Conservation (phyloP, 2,113 vertebrate genomes). For the Aspidoscelis tigris region DNA sequence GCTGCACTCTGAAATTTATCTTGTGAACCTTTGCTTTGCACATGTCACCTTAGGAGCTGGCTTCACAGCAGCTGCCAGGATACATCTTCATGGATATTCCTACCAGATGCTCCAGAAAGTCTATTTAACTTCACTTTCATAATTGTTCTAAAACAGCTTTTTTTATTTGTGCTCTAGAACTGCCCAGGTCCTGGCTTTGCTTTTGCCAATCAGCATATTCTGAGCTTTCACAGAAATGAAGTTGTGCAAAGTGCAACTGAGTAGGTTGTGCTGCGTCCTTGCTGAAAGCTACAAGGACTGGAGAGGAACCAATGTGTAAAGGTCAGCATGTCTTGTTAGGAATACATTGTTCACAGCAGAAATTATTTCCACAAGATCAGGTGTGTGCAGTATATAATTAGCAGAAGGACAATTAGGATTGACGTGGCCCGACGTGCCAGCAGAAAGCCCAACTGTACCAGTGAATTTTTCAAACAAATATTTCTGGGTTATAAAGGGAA, state of each 20-base stretch:
- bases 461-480: slow-evolving; percentile 33
- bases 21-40: neutral
- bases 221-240: slow-evolving; percentile 20
- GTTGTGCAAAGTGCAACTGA: neutral
- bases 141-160: neutral
- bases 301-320: slow-evolving; percentile 64
- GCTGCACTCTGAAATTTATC: no score
- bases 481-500: slow-evolving; percentile 16
- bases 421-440: slow-evolving; percentile 39
- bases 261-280: slow-evolving; percentile 32
- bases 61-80: neutral
- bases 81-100: neutral
- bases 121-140: slow-evolving; percentile 21
- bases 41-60: neutral
- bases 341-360: slow-evolving; percentile 54
- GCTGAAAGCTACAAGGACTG: slow-evolving; percentile 54
- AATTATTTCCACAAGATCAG: slow-evolving; percentile 74
- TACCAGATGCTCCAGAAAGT: slow-evolving; percentile 30
- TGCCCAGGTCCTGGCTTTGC: neutral
- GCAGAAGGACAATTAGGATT: slow-evolving; percentile 53
- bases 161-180: neutral
- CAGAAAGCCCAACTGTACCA: slow-evolving; percentile 36
- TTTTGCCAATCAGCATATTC: slow-evolving; percentile 14
- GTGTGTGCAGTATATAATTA: slow-evolving; percentile 66
- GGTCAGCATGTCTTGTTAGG: slow-evolving; percentile 64